These are phyloP conservation scores for Atrina japonica DNA, from an alignment of 2,888 invertebrate species.

Conservation along the genomic window DNA sequence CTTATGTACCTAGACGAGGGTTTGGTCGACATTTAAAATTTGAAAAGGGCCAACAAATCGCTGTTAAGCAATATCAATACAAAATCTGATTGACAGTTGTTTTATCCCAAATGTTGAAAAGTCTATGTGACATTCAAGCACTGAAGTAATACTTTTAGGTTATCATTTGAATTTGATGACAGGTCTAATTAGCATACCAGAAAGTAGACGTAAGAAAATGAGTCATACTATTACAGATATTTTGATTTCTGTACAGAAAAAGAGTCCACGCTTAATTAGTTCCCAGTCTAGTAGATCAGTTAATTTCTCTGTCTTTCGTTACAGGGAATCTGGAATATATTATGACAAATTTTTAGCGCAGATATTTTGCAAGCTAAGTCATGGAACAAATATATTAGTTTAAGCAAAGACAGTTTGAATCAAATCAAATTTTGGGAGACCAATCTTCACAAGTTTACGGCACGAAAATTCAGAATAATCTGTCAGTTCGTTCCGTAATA, in stretches of 20 bases:
- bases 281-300: constrained; percentile 48
- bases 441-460: constrained; percentile 13
- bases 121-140: constrained; percentile 28
- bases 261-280: constrained; percentile 34
- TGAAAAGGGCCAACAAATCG: not conserved
- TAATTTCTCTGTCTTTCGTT: too few species aligned
- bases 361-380: too few species aligned
- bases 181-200: constrained; percentile 28
- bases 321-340: too few species aligned
- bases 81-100: constrained; percentile 32
- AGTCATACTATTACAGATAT: constrained; percentile 17
- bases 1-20: constrained; percentile 48
- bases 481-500: constrained; percentile 15
- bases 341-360: too few species aligned
- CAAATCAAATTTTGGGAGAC: constrained; percentile 35
- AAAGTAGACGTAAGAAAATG: constrained; percentile 22
- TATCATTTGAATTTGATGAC: constrained; percentile 22
- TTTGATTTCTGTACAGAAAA: not conserved
- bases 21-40: constrained; percentile 12
- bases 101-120: constrained; percentile 38
- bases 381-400: too few species aligned
- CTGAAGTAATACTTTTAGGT: constrained; percentile 32
- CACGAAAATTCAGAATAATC: constrained; percentile 4
- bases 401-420: constrained; percentile 25
- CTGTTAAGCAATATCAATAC: constrained; percentile 24